Conservation (phyloP, 1,140 invertebrate species). For the Odontomachus brunneus region DNA sequence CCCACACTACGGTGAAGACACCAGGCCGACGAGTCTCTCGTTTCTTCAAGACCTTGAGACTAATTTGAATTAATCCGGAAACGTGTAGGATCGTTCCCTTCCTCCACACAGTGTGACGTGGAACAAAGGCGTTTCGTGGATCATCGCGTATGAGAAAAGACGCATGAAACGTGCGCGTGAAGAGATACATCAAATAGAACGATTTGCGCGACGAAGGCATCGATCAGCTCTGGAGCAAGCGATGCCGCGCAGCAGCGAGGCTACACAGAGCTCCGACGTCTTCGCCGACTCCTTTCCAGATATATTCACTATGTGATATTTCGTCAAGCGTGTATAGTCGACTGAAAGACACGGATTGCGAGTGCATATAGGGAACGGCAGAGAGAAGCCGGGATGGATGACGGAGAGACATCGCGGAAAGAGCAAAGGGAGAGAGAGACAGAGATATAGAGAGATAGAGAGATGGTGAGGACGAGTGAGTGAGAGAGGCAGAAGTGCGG, state of each 20-base stretch:
- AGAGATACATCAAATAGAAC: constrained; percentile 20
- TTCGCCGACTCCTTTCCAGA: constrained; percentile 59
- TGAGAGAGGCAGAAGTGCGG: constrained; percentile 49
- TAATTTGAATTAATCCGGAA: constrained; percentile 23
- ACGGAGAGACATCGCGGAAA: constrained; percentile 47
- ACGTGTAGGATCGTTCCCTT: background rate
- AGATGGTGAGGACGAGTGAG: constrained; percentile 34
- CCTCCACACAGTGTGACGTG: too few relatives aligned
- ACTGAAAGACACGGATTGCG: constrained; percentile 81
- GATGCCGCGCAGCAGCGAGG: constrained; percentile 26
- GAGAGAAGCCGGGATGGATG: constrained; percentile 44
- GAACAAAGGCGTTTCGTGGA: background rate
- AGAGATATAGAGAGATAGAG: constrained; percentile 19
- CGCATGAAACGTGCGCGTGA: background rate
- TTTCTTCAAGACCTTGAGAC: too few relatives aligned
- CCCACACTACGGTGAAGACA: too few relatives aligned
- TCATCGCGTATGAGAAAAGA: constrained; percentile 24
- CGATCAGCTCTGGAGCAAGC: constrained; percentile 34
- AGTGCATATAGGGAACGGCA: constrained; percentile 72
- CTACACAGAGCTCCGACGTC: constrained; percentile 36
- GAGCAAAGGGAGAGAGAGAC: constrained; percentile 47
- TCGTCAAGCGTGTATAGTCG: constrained; percentile 77
- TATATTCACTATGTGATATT: constrained; percentile 79
- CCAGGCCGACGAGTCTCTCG: background rate
- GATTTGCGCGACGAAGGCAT: constrained; percentile 42